A percentile compares a stretch with the other conserved stretches of the same genome.
Conservation (phyloP, 1,140 invertebrate genomes). For the Penaeus japonicus region DNA sequence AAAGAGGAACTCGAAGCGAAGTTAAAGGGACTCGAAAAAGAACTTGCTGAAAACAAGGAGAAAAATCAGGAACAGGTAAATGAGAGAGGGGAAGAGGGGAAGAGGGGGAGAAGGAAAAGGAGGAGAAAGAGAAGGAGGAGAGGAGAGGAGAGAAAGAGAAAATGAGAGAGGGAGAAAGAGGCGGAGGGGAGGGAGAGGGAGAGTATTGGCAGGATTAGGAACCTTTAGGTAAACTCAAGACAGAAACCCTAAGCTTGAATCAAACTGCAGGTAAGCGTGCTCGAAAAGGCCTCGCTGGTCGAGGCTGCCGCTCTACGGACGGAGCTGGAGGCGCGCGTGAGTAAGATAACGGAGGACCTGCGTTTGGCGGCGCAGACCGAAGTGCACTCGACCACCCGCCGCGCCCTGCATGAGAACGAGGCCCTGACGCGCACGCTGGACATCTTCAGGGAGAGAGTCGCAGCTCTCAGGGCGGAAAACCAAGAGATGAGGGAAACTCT, state of each 20-base stretch:
- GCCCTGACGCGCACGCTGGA: conserved; percentile 43
- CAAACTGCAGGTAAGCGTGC: conserved; percentile 33
- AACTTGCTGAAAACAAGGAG: conserved; percentile 29
- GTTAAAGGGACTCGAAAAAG: conserved; percentile 25
- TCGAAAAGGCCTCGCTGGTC: conserved; percentile 46
- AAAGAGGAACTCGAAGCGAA: conserved; percentile 55
- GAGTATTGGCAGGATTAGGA: no score
- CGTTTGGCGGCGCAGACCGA: conserved; percentile 49
- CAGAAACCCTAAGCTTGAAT: no score
- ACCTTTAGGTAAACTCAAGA: no score
- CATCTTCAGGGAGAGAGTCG: conserved; percentile 36
- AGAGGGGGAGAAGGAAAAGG: not conserved
- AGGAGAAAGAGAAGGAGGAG: no score
- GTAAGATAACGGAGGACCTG: conserved; percentile 45
- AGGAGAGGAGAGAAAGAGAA: no score
- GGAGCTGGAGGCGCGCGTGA: conserved; percentile 41
- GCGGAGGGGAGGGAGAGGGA: not conserved
- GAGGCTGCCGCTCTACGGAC: conserved; percentile 43
- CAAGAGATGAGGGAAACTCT: conserved; percentile 31
- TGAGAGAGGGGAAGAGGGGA: not conserved
- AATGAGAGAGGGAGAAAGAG: not conserved
- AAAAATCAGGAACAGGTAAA: conserved; percentile 46
- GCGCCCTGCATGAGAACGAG: conserved; percentile 56
- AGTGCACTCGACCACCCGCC: conserved; percentile 54
- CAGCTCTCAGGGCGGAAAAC: conserved; percentile 41